phyloP scores from a whole-genome alignment of 2,113 vertebrate species.

The Cololabis saira region DNA sequence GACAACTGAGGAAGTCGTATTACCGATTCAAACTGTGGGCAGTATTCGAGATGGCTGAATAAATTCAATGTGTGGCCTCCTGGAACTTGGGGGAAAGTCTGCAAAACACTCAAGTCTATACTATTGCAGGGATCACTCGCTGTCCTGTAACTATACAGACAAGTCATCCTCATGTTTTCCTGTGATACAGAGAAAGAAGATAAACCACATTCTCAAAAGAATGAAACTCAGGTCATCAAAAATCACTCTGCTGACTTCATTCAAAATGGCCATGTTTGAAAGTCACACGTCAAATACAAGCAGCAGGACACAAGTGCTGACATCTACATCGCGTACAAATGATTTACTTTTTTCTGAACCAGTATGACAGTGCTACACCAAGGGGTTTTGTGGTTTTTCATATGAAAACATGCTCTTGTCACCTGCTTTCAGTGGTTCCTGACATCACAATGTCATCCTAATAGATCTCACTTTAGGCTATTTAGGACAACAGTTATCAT shows the following conservation, averaged over 20 bases:
- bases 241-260: slow-evolving; percentile 30
- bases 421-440: neutral
- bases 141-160: slow-evolving; percentile 43
- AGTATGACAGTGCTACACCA: slow-evolving; percentile 13
- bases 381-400: neutral
- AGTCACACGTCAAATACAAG: slow-evolving; percentile 19
- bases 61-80: slow-evolving; percentile 37
- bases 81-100: slow-evolving; percentile 30
- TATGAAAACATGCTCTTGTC: slow-evolving; percentile 1
- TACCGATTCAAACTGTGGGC: slow-evolving; percentile 30
- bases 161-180: slow-evolving; percentile 22
- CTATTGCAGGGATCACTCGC: slow-evolving; percentile 25
- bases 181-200: slow-evolving; percentile 9
- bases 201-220: slow-evolving; percentile 1
- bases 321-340: neutral
- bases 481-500: slow-evolving; percentile 1
- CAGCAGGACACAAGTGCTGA: neutral
- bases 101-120: slow-evolving; percentile 40
- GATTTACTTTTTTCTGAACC: slow-evolving; percentile 11
- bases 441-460: neutral
- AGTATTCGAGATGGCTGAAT: slow-evolving; percentile 39
- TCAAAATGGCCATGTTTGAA: slow-evolving; percentile 9
- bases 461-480: slow-evolving; percentile 7
- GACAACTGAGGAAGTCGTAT: slow-evolving; percentile 7
- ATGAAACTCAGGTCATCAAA: slow-evolving; percentile 26